Conservation (phyloP, 2,797 vertebrate genomes). For the Cuniculus paca region DNA sequence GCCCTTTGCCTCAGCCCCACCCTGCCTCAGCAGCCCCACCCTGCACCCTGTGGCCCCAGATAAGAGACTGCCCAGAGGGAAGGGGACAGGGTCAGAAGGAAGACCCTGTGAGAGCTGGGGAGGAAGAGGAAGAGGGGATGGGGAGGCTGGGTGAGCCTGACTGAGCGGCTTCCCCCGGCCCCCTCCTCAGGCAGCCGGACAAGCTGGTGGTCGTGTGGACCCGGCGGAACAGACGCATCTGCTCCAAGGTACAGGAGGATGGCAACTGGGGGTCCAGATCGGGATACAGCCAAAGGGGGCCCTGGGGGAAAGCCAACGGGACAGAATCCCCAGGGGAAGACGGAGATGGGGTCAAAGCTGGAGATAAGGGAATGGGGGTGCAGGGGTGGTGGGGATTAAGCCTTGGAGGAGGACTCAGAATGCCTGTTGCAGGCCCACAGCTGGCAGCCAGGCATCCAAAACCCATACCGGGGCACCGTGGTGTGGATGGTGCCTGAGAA, state of each 20-base stretch:
- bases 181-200: constrained; percentile 94
- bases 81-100: neutral
- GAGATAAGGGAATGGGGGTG: neutral
- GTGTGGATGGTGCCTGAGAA: constrained; percentile 96
- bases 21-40: constrained; percentile 67
- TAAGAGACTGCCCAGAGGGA: constrained; percentile 63
- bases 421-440: constrained; percentile 91
- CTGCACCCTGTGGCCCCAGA: constrained; percentile 67
- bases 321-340: too few species aligned
- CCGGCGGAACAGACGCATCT: constrained; percentile 94
- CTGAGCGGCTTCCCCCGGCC: neutral
- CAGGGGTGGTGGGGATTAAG: neutral
- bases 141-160: neutral
- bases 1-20: constrained; percentile 72
- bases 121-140: neutral
- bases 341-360: neutral
- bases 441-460: constrained; percentile 97
- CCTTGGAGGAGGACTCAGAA: neutral
- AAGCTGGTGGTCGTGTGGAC: constrained; percentile 96
- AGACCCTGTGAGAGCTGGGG: neutral
- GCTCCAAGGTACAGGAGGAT: constrained; percentile 92
- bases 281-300: too few species aligned
- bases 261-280: neutral
- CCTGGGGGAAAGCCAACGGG: neutral
- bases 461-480: constrained; percentile 95